Evolutionary conservation across 2,113 vertebrate species (phyloP), one percentile per base, ranked within the genome.

Genomic region (Elaphurus davidianus): DNA sequence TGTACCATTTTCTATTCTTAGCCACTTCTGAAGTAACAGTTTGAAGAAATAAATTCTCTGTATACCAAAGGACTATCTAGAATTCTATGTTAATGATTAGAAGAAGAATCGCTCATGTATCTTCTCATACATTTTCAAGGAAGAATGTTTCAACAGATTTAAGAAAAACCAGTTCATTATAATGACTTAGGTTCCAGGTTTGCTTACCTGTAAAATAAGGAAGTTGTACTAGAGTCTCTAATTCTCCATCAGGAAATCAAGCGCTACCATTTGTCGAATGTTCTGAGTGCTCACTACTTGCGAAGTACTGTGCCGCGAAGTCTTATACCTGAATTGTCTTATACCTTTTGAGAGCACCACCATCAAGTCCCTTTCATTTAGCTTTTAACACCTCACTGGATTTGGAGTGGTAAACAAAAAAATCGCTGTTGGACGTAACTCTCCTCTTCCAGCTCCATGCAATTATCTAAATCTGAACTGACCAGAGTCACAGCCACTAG

Each of bases 11-110:
- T 90, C 82, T 83, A 90, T 50, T 96, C 84, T 92, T 62, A 84
- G 83, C 60, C 87, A 62, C 15, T 60, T 95, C 59, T 95, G 74
- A 97, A 94, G n/a, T 36, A 94, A 94, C 23, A 78, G 21, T 91
- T 52, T 89, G 40, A 97, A 96, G 54, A 94, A 93, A 79, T 57
- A 62, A 54, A 82, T 60, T 64, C 81, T 87, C 62, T 93, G 47
- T 83, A 52, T 95, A n/a, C 60, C 64, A 94, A 85, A 95, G 43
- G 19, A 94, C 60, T 50, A 64, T 55, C 81, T 87, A 64, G 25
- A 85, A 71, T 87, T 87, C 78, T n/a, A 71, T 71, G 45, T 59
- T 64, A 90, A 79, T 83, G 40, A 90, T 87, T 79, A 83, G 40
- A 96, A 92, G 16, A 92, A 28, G 14, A 92, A 94, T 94, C n/a